Evolutionary conservation across 2,888 invertebrate genomes (phyloP).

Genomic region (Neelides folsomi): DNA sequence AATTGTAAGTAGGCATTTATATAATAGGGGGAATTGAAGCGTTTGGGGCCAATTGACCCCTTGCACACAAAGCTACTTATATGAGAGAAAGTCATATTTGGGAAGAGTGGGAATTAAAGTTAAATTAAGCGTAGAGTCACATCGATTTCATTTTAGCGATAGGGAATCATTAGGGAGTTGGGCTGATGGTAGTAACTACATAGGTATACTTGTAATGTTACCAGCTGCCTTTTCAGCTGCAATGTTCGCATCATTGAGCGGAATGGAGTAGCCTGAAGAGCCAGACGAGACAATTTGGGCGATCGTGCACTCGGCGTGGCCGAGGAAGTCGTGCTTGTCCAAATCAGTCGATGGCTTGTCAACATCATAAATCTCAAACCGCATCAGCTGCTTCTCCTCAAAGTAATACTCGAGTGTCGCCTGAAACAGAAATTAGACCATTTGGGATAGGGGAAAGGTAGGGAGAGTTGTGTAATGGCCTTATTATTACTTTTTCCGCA

Average conservation of each 20-base stretch:
- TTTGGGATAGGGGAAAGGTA: background rate
- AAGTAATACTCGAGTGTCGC: slow-evolving; percentile 44
- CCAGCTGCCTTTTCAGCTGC: slow-evolving; percentile 9
- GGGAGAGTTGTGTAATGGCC: background rate
- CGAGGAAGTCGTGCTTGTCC: slow-evolving; percentile 42
- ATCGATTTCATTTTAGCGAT: no score
- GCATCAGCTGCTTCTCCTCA: slow-evolving; percentile 45
- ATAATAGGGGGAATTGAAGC: slow-evolving; percentile 19
- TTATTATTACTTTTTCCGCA: slow-evolving; percentile 4
- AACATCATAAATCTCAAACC: slow-evolving; percentile 41
- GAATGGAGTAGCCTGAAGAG: slow-evolving; percentile 15
- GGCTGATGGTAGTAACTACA: no score
- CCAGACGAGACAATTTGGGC: slow-evolving; percentile 36
- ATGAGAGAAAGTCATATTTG: no score
- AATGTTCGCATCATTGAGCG: slow-evolving; percentile 3
- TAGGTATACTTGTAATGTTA: no score
- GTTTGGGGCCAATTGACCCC: no score
- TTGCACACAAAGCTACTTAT: no score
- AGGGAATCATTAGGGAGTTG: no score
- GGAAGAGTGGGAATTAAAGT: no score
- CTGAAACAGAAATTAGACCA: slow-evolving; percentile 25
- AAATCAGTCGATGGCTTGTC: slow-evolving; percentile 35
- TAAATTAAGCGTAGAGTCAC: no score
- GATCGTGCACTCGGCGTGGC: slow-evolving; percentile 42
- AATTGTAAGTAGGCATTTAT: no score